These are phyloP conservation scores for Scaptomyza caliginosa DNA, from an alignment of 2,888 invertebrate genomes.

Conservation along the genomic window DNA sequence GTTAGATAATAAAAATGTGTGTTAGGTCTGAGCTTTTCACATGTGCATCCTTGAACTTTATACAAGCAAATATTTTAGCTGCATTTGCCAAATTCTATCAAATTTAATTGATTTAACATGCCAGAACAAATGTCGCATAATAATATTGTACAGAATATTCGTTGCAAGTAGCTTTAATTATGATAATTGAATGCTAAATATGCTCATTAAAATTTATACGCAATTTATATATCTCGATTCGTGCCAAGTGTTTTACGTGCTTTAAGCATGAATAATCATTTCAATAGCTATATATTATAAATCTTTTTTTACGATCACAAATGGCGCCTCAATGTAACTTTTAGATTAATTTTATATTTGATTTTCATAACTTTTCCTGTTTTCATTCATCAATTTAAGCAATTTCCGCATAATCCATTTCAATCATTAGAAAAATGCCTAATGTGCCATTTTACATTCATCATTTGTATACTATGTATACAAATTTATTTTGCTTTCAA, in stretches of 20 bases:
- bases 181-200: slow-evolving; percentile 37
- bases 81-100: slow-evolving; percentile 62
- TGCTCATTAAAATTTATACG: slow-evolving; percentile 25
- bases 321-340: not conserved
- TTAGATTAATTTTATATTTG: not conserved
- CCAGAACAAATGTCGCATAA: slow-evolving; percentile 5
- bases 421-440: not conserved
- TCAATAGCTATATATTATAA: slow-evolving; percentile 5
- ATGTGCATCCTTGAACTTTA: slow-evolving; percentile 52
- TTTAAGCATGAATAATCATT: slow-evolving; percentile 28
- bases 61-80: slow-evolving; percentile 7
- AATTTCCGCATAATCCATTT: not conserved
- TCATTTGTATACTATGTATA: slow-evolving; percentile 15
- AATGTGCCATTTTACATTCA: slow-evolving; percentile 8
- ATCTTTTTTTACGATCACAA: not conserved
- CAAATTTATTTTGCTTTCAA: slow-evolving; percentile 1
- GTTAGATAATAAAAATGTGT: no score
- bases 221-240: slow-evolving; percentile 12
- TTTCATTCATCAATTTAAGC: not conserved
- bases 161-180: slow-evolving; percentile 9
- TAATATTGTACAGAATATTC: not conserved
- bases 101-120: slow-evolving; percentile 61
- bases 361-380: not conserved
- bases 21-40: no score
- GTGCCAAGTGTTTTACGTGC: slow-evolving; percentile 13